Conservation (phyloP, 1,140 invertebrate genomes). For the Diachasma alloeum region DNA sequence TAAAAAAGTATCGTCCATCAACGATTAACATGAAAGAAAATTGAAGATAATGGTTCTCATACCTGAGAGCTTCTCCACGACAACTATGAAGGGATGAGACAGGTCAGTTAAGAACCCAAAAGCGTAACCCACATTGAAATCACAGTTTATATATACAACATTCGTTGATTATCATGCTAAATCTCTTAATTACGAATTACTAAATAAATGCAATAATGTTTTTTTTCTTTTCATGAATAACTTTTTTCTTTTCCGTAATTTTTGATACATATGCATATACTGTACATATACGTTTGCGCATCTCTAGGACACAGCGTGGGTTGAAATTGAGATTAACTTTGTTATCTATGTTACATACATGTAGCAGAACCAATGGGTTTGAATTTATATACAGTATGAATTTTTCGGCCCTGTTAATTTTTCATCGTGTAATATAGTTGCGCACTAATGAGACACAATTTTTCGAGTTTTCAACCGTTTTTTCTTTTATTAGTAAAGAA, state of each 20-base stretch:
- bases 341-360: conserved; percentile 32
- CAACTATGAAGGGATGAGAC: conserved; percentile 58
- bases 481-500: not conserved
- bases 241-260: conserved; percentile 1
- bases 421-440: conserved; percentile 6
- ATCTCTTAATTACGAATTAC: conserved; percentile 20
- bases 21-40: not conserved
- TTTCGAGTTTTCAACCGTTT: not conserved
- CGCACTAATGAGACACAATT: conserved; percentile 3
- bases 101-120: conserved; percentile 54
- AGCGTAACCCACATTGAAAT: conserved; percentile 59
- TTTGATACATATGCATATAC: conserved; percentile 20
- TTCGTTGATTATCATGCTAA: conserved; percentile 36
- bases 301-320: conserved; percentile 1
- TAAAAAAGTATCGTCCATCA: not conserved
- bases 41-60: conserved; percentile 39
- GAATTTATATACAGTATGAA: conserved; percentile 33
- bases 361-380: conserved; percentile 19
- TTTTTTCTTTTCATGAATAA: conserved; percentile 5
- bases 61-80: conserved; percentile 71
- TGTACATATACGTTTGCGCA: conserved; percentile 16
- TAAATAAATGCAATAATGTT: conserved; percentile 20
- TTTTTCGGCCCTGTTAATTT: not conserved
- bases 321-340: not conserved
- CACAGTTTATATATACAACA: conserved; percentile 62